Percentiles rank a stretch among this genome's conserved stretches.
phyloP scores from a whole-genome alignment of 2,113 vertebrate genomes.

The Crotalus tigris region DNA sequence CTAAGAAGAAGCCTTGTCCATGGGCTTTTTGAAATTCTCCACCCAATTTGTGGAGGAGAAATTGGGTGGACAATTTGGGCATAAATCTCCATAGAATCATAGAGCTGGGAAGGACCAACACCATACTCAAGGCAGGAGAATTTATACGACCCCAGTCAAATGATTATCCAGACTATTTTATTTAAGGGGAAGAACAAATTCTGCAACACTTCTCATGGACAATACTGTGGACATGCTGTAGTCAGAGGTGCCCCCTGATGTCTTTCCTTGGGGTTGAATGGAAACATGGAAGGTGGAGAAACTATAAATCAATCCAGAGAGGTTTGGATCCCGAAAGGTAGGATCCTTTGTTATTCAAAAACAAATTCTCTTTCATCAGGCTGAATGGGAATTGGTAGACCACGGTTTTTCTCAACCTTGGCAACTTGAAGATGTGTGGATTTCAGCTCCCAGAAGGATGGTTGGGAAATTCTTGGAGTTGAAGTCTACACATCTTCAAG shows the following conservation, averaged over 20 bases:
- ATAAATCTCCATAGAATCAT: not conserved
- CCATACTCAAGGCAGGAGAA: not conserved
- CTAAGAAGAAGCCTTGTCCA: not conserved
- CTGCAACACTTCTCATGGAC: not conserved
- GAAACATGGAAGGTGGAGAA: not conserved
- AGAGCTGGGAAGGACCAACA: not conserved
- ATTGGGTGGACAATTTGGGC: not conserved
- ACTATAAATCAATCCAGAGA: not conserved
- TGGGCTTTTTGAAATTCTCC: not conserved
- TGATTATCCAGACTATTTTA: not conserved
- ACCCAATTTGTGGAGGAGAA: not conserved
- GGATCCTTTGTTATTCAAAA: not conserved
- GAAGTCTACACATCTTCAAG: not conserved
- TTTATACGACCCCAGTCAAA: not conserved
- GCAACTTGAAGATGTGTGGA: not conserved
- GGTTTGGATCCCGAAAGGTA: not conserved
- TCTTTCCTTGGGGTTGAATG: not conserved
- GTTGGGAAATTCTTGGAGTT: not conserved
- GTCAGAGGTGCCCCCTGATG: not conserved
- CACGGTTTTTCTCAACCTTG: not conserved
- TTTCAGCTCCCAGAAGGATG: not conserved
- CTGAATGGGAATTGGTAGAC: not conserved
- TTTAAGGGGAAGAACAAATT: not conserved
- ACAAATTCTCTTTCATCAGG: not conserved
- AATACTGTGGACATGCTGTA: not conserved